These are phyloP conservation scores for Scophthalmus maximus DNA, from an alignment of 2,113 vertebrate species.

Conservation along the genomic window DNA sequence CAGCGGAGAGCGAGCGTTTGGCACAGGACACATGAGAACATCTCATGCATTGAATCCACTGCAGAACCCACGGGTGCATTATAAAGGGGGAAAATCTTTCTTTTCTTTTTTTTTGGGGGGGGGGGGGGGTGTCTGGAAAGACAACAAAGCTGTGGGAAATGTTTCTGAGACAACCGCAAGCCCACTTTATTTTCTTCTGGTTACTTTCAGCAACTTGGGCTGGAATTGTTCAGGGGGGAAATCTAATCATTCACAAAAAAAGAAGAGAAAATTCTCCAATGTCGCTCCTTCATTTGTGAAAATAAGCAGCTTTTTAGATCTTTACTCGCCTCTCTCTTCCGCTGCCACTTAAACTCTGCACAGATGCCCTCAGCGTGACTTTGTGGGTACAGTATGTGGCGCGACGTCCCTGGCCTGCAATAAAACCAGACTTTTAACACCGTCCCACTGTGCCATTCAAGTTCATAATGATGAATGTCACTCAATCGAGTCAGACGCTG, in stretches of 20 bases:
- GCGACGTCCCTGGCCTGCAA: constrained; percentile 21
- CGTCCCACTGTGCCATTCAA: constrained; percentile 7
- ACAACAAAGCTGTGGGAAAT: constrained; percentile 72
- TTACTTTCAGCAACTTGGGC: constrained; percentile 43
- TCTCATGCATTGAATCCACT: constrained; percentile 47
- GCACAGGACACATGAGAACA: constrained; percentile 68
- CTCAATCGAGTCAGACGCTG: constrained; percentile 28
- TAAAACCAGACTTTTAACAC: constrained; percentile 48
- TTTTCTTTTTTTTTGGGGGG: no score
- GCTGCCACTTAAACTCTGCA: constrained; percentile 28
- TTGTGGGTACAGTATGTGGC: constrained; percentile 19
- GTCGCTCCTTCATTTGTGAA: constrained; percentile 36
- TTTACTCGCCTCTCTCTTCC: constrained; percentile 23
- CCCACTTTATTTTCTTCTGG: constrained; percentile 55
- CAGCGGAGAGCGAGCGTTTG: constrained; percentile 54
- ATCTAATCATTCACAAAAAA: constrained; percentile 53
- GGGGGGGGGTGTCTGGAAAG: constrained; percentile 53
- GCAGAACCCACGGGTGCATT: constrained; percentile 57
- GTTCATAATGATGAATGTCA: constrained; percentile 29
- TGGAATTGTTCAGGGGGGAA: constrained; percentile 38
- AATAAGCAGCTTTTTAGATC: constrained; percentile 36
- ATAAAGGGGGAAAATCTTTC: constrained; percentile 52
- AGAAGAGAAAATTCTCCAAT: constrained; percentile 28
- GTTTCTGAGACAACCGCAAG: constrained; percentile 58
- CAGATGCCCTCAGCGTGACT: constrained; percentile 55